Percentiles rank a stretch among this genome's conserved stretches.
Conservation (phyloP, 2,113 vertebrate genomes). For the Caloenas nicobarica region DNA sequence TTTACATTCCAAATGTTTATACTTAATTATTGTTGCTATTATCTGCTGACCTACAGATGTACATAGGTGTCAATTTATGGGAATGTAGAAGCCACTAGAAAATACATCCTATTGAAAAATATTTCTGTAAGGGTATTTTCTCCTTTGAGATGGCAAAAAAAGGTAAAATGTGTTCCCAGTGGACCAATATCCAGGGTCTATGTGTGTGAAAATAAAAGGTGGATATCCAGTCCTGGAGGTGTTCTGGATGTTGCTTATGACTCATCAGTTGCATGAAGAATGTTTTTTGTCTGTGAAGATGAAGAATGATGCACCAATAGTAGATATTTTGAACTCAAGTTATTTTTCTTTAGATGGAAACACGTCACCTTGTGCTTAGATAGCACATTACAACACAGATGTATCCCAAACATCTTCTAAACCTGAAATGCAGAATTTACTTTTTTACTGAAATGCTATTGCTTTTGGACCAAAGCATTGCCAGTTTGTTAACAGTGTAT, state of each 20-base stretch:
- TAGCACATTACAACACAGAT: neutral
- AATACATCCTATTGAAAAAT: neutral
- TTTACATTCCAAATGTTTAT: neutral
- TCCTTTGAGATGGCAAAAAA: neutral
- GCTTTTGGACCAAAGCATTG: neutral
- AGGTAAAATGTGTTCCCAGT: neutral
- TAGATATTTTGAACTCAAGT: neutral
- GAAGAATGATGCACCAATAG: neutral
- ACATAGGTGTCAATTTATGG: neutral
- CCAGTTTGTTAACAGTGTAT: neutral
- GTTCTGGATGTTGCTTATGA: neutral
- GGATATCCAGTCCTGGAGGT: neutral
- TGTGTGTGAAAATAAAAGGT: neutral
- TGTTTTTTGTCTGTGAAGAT: neutral
- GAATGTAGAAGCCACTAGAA: neutral
- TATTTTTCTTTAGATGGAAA: neutral
- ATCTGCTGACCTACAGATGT: neutral
- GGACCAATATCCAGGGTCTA: neutral
- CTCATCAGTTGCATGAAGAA: neutral
- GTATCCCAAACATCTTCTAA: neutral
- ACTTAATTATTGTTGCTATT: neutral
- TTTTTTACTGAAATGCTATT: neutral
- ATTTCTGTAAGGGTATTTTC: neutral
- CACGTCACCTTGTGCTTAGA: neutral
- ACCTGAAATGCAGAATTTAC: neutral